Evolutionary conservation across 2,888 invertebrate species (phyloP).

Genomic region (Cyrtodaria siliqua): DNA sequence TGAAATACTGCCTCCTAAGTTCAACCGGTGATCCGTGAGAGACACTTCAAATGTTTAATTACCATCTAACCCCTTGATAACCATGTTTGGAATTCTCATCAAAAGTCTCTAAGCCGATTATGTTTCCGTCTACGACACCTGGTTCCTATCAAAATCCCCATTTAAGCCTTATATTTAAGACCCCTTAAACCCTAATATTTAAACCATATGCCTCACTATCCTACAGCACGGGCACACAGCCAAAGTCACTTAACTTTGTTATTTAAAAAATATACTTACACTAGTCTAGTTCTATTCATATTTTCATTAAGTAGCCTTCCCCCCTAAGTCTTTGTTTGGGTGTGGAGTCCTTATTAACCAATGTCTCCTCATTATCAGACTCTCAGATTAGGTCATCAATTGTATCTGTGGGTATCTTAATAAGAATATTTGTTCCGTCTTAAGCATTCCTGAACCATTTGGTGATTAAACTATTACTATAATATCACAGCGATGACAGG

Average conservation of each 20-base stretch:
- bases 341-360: no score
- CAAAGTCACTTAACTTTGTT: no score
- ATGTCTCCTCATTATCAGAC: no score
- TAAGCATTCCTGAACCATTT: slow-evolving; percentile 17
- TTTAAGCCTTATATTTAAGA: slow-evolving; percentile 5
- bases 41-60: slow-evolving; percentile 12
- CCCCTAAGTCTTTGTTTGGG: no score
- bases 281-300: no score
- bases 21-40: no score
- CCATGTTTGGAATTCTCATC: slow-evolving; percentile 50
- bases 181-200: not conserved
- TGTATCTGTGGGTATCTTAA: slow-evolving; percentile 28
- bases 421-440: slow-evolving; percentile 51
- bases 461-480: slow-evolving; percentile 2
- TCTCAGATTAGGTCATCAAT: no score
- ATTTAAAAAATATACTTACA: no score
- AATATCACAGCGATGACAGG: not conserved
- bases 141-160: slow-evolving; percentile 18
- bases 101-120: slow-evolving; percentile 42
- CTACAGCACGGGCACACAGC: no score
- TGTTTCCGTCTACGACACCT: slow-evolving; percentile 45
- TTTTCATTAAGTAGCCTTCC: no score
- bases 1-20: no score
- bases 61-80: slow-evolving; percentile 32
- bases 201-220: no score